Evolutionary conservation across 2,888 invertebrate species (phyloP), one percentile per base, ranked within the genome.

Genomic region (Cantharis rustica): DNA sequence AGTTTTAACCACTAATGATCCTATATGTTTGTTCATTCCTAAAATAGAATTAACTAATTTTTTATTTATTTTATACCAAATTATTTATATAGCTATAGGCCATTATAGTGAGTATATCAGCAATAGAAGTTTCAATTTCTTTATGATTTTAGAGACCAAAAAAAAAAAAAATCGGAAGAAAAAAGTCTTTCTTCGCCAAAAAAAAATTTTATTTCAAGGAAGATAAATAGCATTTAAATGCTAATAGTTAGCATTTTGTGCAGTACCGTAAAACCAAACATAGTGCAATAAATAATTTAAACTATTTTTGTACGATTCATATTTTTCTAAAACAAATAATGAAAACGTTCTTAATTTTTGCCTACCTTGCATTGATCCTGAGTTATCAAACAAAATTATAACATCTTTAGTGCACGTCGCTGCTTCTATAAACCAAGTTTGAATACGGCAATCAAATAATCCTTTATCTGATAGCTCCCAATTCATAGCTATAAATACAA

Each of bases 391-490:
- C 73, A 99, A 90, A 76, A 99, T 97, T 26, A 99, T 93, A 82
- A 99, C 94, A 85, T 99, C 98, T 89, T 99, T 99, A 10, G 98
- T 97, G 84, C 98, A 98, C 0, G 98, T 98, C 0, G 99, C 97
- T 0, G 98, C 98, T 89, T 98, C 96, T 80, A 99, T 97, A 87
- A 97, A 99, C 98, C 98, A 98, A 63, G 96, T 95, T 75, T 95
- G 91, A 66, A 95, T 94, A 72, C 98, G 92, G 84, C 97, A 98
- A 87, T 99, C 99, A 88, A 96, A 99, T 1, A 95, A 91, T 86
- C 98, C 97, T 76, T 87, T 85, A 79, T 90, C 89, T 66, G 89
- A 87, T n/a, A 79, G 77, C 26, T 89, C 89, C 95, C 95, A 95
- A 16, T 92, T 91, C 87, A 93, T 91, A 1, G 94, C 95, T 91